Evolutionary conservation across 2,113 vertebrate species (phyloP).

Genomic region (Porphyrio hochstetteri): DNA sequence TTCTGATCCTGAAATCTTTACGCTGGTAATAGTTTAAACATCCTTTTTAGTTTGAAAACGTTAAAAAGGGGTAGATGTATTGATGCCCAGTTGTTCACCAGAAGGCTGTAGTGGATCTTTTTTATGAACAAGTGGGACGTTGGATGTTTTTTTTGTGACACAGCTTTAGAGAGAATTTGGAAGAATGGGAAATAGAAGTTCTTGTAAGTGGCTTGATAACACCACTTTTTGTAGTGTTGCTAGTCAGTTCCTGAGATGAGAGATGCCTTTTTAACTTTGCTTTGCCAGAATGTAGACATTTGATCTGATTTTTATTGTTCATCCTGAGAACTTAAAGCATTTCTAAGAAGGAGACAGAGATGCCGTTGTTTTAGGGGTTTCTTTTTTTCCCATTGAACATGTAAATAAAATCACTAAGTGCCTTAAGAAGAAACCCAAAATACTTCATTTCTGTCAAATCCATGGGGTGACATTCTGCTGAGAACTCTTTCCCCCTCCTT

Average conservation of each 20-base stretch:
- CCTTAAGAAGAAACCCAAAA: neutral
- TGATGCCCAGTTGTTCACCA: neutral
- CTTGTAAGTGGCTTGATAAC: neutral
- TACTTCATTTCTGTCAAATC: neutral
- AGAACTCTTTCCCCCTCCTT: neutral
- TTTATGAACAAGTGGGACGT: neutral
- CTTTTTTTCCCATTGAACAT: neutral
- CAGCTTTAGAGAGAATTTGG: neutral
- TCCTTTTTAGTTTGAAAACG: neutral
- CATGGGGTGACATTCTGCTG: neutral
- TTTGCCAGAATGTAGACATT: neutral
- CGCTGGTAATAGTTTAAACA: neutral
- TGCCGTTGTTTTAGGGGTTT: neutral
- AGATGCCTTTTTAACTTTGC: neutral
- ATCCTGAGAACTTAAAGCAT: neutral
- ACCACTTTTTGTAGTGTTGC: neutral
- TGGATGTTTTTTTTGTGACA: neutral
- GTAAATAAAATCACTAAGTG: neutral
- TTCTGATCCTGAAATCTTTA: neutral
- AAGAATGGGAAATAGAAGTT: neutral
- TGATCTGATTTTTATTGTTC: neutral
- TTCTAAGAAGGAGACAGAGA: neutral
- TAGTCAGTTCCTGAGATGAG: neutral
- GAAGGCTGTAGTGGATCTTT: neutral
- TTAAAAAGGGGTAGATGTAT: neutral